Base-by-base conservation (phyloP, 2,888 invertebrate species). In the Callimorpha dominula region DNA sequence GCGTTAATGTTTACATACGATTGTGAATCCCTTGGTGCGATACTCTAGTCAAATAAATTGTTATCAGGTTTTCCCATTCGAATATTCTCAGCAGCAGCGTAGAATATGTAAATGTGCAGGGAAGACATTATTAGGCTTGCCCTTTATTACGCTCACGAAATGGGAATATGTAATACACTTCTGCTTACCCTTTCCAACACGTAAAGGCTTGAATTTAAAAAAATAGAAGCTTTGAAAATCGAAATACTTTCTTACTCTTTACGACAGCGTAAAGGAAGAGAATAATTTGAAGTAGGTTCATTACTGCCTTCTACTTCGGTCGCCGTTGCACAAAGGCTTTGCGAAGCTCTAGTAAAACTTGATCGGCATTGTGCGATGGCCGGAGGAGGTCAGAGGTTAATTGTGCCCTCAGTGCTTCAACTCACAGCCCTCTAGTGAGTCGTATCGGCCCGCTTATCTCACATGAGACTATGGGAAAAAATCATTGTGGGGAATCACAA, bases 341-440 rank as follows among this genome's bases (percentile, higher is more conserved):
- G 20, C 43, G 15, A 60, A n/a, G 20, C 11, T 70, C 57, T 63
- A 46, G 65, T 62, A 74, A 74, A 60, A 64, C 76, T 43, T 73
- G 83, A 80, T 78, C 79, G 77, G 72, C 77, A 78, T 81, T 79
- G 80, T 78, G 63, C 78, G 73, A 75, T 77, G 73, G 70, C 46
- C 62, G 73, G 71, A 74, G n/a, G 67, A 74, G 82, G 84, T 81
- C 79, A 78, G 54, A 76, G 83, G 83, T 83, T 83, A 83, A 83
- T 84, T 82, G 81, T 77, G 68, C 71, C 74, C 74, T 74, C 40
- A 49, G 60, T 17, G 60, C 60, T 67, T 67, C 17, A 43, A 42
- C 57, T 71, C 60, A 42, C 31, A 65, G 65, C 65, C 66, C 66
- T 62, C 42, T 43, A 65, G 66, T 60, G 20, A 49, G 66, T 15